Evolutionary conservation across 1,140 invertebrate species (phyloP).

Genomic region (Parasteatoda tepidariorum): DNA sequence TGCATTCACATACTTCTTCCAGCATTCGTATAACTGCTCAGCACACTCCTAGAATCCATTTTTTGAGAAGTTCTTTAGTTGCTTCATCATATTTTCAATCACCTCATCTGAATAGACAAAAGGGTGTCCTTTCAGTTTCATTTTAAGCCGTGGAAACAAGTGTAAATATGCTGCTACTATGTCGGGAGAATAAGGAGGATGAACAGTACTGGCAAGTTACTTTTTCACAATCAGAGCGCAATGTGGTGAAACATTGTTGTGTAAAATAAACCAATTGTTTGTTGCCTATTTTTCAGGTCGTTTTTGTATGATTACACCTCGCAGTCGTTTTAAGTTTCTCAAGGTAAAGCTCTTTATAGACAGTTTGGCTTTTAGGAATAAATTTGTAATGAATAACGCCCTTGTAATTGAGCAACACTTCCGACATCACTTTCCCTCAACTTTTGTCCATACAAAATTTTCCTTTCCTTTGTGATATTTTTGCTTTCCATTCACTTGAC

Average conservation of each 20-base stretch:
- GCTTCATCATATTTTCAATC: no score
- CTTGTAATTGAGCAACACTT: neutral
- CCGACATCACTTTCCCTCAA: neutral
- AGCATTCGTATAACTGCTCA: no score
- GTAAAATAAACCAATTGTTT: conserved; percentile 4
- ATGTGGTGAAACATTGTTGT: neutral
- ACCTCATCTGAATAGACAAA: no score
- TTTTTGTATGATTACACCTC: neutral
- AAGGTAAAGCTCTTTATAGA: neutral
- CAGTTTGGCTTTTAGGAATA: neutral
- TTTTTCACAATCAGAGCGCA: neutral
- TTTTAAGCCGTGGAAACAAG: no score
- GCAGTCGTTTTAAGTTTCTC: neutral
- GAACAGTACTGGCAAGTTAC: neutral
- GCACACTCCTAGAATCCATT: no score
- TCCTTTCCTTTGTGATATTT: neutral
- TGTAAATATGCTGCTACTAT: no score
- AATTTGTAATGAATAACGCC: neutral
- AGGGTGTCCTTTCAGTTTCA: no score
- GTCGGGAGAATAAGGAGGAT: no score
- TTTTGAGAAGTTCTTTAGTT: no score
- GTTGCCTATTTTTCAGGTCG: neutral
- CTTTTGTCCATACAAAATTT: neutral
- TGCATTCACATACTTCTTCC: no score
- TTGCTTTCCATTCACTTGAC: neutral